A percentile compares a stretch with the other conserved stretches of the same genome.
Evolutionary conservation across 2,888 invertebrate genomes (phyloP).

Genomic region (Drosophila rubida): DNA sequence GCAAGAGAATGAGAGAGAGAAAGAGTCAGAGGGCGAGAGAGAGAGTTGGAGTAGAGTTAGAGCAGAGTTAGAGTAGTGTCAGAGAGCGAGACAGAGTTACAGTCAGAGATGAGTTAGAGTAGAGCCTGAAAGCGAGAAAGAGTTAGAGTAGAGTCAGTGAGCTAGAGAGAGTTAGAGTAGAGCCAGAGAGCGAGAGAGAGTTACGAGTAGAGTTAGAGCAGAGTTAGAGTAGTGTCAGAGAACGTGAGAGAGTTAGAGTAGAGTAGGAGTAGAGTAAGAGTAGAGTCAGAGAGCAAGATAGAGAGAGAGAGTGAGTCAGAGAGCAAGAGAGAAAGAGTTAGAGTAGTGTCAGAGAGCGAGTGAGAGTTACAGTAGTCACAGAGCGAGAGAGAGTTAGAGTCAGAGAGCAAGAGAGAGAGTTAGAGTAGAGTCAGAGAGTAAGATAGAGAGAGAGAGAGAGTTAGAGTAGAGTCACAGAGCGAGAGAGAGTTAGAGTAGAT

Average conservation of each 20-base stretch:
- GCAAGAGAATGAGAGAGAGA: not conserved
- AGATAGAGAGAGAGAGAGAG: not conserved
- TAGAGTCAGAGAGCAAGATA: not conserved
- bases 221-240: no score
- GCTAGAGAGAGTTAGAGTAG: not conserved
- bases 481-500: not conserved
- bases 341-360: not conserved
- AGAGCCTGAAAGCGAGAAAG: not conserved
- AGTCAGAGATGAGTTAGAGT: slow-evolving; percentile 8
- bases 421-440: not conserved
- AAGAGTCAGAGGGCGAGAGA: not conserved
- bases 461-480: not conserved
- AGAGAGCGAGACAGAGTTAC: not conserved
- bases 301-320: not conserved
- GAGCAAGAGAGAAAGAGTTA: no score
- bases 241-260: not conserved
- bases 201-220: no score
- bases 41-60: no score
- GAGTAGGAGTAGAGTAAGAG: not conserved
- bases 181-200: not conserved
- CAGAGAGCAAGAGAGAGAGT: not conserved
- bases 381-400: not conserved
- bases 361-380: no score
- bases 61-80: not conserved
- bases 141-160: no score